These are phyloP conservation scores for Microcebus murinus DNA, from an alignment of 2,113 vertebrate genomes.

Conservation along the genomic window DNA sequence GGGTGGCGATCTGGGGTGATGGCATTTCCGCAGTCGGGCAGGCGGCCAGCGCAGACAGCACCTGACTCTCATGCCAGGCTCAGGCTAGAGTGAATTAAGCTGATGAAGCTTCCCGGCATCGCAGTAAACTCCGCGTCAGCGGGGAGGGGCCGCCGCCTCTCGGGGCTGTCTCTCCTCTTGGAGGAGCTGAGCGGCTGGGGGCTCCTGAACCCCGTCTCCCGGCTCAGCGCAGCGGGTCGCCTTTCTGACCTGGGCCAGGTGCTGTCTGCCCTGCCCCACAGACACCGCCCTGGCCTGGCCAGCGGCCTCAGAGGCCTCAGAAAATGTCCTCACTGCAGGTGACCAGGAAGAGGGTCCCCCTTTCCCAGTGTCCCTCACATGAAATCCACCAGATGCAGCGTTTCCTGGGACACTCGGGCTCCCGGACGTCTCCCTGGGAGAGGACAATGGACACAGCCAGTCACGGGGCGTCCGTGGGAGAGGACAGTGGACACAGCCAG, in stretches of 20 bases:
- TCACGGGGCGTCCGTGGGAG: too few relatives aligned
- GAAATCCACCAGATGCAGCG: accelerated
- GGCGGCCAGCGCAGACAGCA: too few relatives aligned
- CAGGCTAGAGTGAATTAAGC: not conserved
- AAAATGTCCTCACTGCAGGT: not conserved
- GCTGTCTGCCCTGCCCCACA: not conserved
- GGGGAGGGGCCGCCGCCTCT: not conserved
- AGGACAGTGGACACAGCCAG: too few relatives aligned
- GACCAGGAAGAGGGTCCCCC: not conserved
- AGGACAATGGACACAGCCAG: too few relatives aligned
- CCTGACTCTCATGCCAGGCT: not conserved
- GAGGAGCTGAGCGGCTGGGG: not conserved
- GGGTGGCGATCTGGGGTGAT: too few relatives aligned
- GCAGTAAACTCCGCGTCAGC: not conserved
- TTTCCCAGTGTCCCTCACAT: not conserved
- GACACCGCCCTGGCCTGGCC: not conserved
- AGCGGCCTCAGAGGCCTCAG: not conserved
- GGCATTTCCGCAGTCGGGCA: too few relatives aligned
- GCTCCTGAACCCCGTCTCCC: not conserved
- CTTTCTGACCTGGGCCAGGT: not conserved
- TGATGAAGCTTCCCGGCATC: accelerated
- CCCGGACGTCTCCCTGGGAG: too few relatives aligned
- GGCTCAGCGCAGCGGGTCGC: not conserved
- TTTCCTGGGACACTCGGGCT: accelerated
- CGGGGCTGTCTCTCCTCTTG: not conserved